A percentile compares a stretch with the other conserved stretches of the same genome.
Conservation (phyloP, 2,888 invertebrate species). For the Daptonema setosum region DNA sequence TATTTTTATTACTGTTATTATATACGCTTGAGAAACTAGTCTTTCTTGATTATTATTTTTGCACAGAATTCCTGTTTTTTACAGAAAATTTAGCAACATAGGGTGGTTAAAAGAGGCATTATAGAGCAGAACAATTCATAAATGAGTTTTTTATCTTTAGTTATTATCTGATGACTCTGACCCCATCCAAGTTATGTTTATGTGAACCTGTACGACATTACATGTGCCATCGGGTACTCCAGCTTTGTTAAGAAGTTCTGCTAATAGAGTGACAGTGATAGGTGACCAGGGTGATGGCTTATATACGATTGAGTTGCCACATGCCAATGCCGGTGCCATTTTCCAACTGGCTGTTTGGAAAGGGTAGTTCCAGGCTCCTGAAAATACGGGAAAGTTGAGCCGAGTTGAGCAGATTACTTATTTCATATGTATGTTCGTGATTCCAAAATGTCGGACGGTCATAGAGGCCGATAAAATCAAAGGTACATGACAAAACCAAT, state of each 20-base stretch:
- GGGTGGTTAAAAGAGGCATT: no score
- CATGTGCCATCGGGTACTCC: constrained; percentile 36
- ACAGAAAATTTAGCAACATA: no score
- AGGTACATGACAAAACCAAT: no score
- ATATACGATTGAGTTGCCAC: constrained; percentile 37
- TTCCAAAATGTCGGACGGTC: no score
- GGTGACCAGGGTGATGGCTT: constrained; percentile 39
- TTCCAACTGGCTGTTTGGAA: constrained; percentile 36
- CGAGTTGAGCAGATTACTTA: constrained; percentile 12
- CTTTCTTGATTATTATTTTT: neutral
- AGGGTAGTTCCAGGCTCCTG: constrained; percentile 39
- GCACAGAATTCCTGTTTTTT: neutral
- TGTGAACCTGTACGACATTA: constrained; percentile 38
- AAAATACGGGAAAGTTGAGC: constrained; percentile 2
- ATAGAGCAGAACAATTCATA: no score
- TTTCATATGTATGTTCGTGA: no score
- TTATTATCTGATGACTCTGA: no score
- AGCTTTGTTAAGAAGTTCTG: constrained; percentile 34
- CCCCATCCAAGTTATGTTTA: no score
- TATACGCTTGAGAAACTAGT: neutral
- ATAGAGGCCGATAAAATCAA: no score
- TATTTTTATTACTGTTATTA: neutral
- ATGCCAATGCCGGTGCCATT: constrained; percentile 34
- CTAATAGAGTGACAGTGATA: constrained; percentile 35
- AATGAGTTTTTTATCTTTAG: no score